Evolutionary conservation across 1,140 invertebrate genomes (phyloP).

Genomic region (Zaprionus camerounensis): DNA sequence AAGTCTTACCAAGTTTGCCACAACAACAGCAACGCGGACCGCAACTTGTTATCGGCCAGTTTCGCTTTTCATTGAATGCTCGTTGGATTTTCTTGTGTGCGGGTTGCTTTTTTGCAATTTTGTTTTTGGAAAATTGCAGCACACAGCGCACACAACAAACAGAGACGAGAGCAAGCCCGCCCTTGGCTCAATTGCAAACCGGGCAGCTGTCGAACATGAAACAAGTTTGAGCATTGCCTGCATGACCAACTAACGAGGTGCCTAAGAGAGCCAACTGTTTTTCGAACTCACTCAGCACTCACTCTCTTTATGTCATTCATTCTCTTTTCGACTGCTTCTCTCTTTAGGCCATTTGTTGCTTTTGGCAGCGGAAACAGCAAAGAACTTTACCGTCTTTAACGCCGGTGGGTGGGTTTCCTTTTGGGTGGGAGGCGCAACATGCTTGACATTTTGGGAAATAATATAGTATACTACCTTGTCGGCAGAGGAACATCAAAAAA

Average conservation of each 20-base stretch:
- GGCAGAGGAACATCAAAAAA: constrained; percentile 8
- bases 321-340: constrained; percentile 5
- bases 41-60: constrained; percentile 61
- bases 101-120: constrained; percentile 18
- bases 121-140: constrained; percentile 51
- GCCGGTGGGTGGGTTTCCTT: constrained; percentile 16
- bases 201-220: constrained; percentile 57
- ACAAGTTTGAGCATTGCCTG: constrained; percentile 59
- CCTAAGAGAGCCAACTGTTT: constrained; percentile 39
- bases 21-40: constrained; percentile 10
- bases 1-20: constrained; percentile 13
- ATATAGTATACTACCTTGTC: constrained; percentile 18
- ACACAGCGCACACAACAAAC: constrained; percentile 1
- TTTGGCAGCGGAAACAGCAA: constrained; percentile 42
- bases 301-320: background rate
- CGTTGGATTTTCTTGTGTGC: constrained; percentile 42
- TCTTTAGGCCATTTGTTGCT: constrained; percentile 65
- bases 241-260: constrained; percentile 21
- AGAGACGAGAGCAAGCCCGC: constrained; percentile 66
- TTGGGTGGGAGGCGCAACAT: constrained; percentile 15
- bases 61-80: constrained; percentile 69
- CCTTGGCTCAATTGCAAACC: constrained; percentile 72
- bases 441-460: constrained; percentile 25
- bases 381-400: constrained; percentile 1
- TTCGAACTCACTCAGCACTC: background rate